Percentiles rank a stretch among this genome's conserved stretches.
These are phyloP conservation scores for Esox masquinongy DNA, from an alignment of 2,797 vertebrate species.

Conservation along the genomic window DNA sequence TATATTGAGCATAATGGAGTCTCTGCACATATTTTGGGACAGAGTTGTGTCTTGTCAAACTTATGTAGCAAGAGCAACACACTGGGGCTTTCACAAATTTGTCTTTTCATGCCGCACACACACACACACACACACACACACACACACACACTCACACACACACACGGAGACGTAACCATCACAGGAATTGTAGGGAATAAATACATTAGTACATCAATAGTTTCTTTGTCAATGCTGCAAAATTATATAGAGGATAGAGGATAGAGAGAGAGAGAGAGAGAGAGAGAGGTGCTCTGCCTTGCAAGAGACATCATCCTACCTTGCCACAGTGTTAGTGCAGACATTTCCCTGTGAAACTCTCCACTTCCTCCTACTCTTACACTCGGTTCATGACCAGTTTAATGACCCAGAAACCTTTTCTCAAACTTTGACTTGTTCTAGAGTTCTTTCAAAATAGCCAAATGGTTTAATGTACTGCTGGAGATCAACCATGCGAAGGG, in stretches of 20 bases:
- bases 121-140: too few species aligned
- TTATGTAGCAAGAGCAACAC: not conserved
- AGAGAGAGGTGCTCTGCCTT: not conserved
- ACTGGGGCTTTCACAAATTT: not conserved
- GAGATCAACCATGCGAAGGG: not conserved
- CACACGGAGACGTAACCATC: constrained; percentile 1
- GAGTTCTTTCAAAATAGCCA: not conserved
- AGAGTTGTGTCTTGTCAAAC: not conserved
- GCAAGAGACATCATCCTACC: not conserved
- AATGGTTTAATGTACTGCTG: not conserved
- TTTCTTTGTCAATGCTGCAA: not conserved
- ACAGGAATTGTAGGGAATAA: constrained; percentile 27
- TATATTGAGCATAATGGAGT: not conserved
- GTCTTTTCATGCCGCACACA: not conserved
- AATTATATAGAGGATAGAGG: constrained; percentile 17
- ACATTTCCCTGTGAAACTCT: not conserved
- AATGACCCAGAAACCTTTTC: not conserved
- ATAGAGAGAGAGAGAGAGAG: not conserved
- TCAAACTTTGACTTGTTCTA: not conserved
- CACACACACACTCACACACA: constrained; percentile 5
- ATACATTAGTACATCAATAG: constrained; percentile 18
- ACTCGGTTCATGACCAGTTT: not conserved
- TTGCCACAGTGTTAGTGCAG: constrained; percentile 11
- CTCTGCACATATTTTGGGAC: not conserved
- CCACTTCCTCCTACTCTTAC: not conserved